Base-by-base conservation (phyloP, 1,140 invertebrate genomes). In the Drosophila persimilis region DNA sequence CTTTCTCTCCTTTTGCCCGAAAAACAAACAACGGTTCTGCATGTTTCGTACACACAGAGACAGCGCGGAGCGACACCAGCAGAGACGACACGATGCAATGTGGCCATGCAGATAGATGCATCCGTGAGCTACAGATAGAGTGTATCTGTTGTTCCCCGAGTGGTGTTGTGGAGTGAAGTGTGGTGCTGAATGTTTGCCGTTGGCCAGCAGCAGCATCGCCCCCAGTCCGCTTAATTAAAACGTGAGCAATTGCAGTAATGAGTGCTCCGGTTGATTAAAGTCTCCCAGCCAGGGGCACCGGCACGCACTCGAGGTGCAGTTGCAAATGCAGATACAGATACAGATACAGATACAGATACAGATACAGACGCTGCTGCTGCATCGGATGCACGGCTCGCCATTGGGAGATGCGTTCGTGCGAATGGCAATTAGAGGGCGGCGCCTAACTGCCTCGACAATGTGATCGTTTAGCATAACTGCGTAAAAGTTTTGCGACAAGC, bases 241-340 rank as follows among this genome's bases (percentile, higher is more conserved):
- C 62, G 80, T 84, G 71, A 73, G 80, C 80, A 67, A 67, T 79
- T 67, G 62, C 22, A 17, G n/a, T 76, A 78, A 76, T 76, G 71
- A 79, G 58, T 48, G 65, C 48, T 54, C 60, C 51, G 66, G 26
- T 29, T 72, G 75, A 79, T 84, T 76, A 62, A 58, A 75, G 47
- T n/a, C 31, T 17, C 24, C n/a, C 24, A 39, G 54, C 50, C 24
- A 20, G 55, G 31, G 29, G 31, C 24, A 26, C 4, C 9, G 52
- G 54, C 26, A 76, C 72, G 56, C 62, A 76, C 47, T 20, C 15
- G 20, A 50, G 17, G 3, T 15, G 24, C 11, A 48, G 55, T 22
- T 43, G 41, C 26, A 54, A 3, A 22, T 24, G 1, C 53, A 15
- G 1, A 13, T 45, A 15, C 54, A 61, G 31, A 48, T 20, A 5